phyloP scores from a whole-genome alignment of 2,888 invertebrate species.

The Troides oblongomaculatus region DNA sequence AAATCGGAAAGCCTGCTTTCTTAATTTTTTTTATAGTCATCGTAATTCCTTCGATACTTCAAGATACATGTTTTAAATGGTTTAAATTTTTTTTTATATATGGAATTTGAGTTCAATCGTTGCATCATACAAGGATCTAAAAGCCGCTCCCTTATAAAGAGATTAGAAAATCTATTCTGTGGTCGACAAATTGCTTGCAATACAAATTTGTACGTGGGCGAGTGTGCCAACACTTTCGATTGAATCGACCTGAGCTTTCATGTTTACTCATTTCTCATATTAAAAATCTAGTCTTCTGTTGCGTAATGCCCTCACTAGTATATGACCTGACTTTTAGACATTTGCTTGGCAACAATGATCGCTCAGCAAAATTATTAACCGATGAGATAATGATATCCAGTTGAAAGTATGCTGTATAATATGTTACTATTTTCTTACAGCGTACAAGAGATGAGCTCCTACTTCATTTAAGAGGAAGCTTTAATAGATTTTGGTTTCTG shows the following conservation, averaged over 20 bases:
- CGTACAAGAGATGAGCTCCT: not conserved
- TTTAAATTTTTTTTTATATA: not conserved
- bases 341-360: not conserved
- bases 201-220: slow-evolving; percentile 5
- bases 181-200: slow-evolving; percentile 6
- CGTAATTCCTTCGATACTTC: not conserved
- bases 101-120: not conserved
- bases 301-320: not conserved
- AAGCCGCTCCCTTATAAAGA: not conserved
- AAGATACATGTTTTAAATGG: not conserved
- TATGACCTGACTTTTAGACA: not conserved
- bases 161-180: slow-evolving; percentile 18
- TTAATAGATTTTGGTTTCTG: not conserved
- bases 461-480: not conserved
- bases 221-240: slow-evolving; percentile 12
- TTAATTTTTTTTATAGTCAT: not conserved
- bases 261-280: slow-evolving; percentile 14
- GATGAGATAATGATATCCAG: not conserved
- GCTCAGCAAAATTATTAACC: no score
- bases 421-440: not conserved
- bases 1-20: no score
- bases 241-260: not conserved
- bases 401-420: not conserved
- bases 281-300: not conserved
- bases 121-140: not conserved